A percentile compares a stretch with the other conserved stretches of the same genome.
phyloP scores from a whole-genome alignment of 2,113 vertebrate species.

The Riparia riparia region DNA sequence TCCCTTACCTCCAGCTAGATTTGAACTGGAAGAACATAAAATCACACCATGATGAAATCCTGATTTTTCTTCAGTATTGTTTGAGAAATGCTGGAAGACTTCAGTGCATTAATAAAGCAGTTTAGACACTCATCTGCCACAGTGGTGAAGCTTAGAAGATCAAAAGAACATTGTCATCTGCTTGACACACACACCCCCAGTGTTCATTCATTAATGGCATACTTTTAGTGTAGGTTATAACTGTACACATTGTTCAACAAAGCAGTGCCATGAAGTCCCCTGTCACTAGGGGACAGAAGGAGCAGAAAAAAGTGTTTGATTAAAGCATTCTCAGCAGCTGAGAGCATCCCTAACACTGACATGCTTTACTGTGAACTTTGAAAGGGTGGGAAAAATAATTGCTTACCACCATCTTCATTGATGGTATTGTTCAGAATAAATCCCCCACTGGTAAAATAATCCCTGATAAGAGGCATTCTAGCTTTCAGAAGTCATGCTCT shows the following conservation, averaged over 20 bases:
- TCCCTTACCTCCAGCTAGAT: not conserved
- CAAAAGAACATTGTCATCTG: slow-evolving; percentile 40
- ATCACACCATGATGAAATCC: not conserved
- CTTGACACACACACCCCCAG: not conserved
- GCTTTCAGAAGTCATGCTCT: not conserved
- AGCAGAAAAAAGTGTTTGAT: not conserved
- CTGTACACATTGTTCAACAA: not conserved
- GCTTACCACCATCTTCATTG: rapidly evolving
- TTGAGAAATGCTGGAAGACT: not conserved
- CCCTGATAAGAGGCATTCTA: not conserved
- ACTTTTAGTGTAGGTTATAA: not conserved
- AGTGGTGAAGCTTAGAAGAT: not conserved
- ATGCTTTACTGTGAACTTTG: not conserved
- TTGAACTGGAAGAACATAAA: not conserved
- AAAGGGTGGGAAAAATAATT: not conserved
- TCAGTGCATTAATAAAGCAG: not conserved
- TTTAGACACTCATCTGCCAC: not conserved
- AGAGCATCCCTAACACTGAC: not conserved
- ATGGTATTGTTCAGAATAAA: not conserved
- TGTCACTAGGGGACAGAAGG: not conserved
- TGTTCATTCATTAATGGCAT: not conserved
- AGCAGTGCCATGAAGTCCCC: not conserved
- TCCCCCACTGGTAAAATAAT: not conserved
- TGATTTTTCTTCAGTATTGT: not conserved
- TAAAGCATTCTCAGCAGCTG: slow-evolving; percentile 12